Percentiles rank a stretch among this genome's conserved stretches.
These are phyloP conservation scores for Coluber constrictor DNA, from an alignment of 2,797 vertebrate genomes.

Conservation along the genomic window DNA sequence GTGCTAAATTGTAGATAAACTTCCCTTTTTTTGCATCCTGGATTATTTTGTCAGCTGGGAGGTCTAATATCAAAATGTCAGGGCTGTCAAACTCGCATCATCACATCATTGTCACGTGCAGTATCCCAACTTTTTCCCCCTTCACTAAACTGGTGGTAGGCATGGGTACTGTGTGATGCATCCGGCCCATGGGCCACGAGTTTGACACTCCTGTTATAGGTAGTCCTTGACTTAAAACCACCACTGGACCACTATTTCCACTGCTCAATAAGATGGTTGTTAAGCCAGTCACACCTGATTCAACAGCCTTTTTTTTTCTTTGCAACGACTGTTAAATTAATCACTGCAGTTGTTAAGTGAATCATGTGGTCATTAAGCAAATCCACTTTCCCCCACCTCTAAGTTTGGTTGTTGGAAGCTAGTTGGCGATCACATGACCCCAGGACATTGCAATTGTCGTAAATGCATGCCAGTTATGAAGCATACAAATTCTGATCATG, in stretches of 20 bases:
- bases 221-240: not conserved
- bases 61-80: conserved; percentile 1
- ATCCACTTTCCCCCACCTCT: not conserved
- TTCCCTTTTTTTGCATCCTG: conserved; percentile 1
- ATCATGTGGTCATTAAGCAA: not conserved
- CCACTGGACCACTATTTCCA: not conserved
- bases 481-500: not conserved
- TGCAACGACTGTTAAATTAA: not conserved
- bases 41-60: conserved; percentile 2
- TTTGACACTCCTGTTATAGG: too few species aligned
- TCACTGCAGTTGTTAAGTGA: not conserved
- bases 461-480: not conserved
- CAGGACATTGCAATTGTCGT: not conserved
- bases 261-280: not conserved
- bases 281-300: not conserved
- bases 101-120: too few species aligned
- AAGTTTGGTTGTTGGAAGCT: not conserved
- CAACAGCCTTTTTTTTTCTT: not conserved
- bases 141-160: too few species aligned
- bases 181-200: too few species aligned
- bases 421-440: not conserved
- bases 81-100: too few species aligned
- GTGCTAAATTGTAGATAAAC: not conserved
- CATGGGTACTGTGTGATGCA: too few species aligned
- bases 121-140: too few species aligned